These are phyloP conservation scores for Fregata magnificens DNA, from an alignment of 2,113 vertebrate species.

Conservation along the genomic window DNA sequence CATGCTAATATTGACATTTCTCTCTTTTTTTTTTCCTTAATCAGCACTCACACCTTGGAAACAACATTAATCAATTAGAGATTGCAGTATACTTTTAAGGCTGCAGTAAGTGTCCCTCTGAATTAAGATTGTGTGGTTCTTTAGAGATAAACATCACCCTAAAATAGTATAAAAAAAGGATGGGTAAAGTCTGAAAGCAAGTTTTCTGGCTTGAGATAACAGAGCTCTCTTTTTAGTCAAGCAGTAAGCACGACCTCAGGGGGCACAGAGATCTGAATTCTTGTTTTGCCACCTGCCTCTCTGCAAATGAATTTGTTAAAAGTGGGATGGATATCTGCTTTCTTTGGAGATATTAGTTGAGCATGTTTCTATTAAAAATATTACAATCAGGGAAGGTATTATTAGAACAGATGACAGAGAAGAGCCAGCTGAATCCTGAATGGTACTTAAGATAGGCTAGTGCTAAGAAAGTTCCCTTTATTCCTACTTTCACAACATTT, in stretches of 20 bases:
- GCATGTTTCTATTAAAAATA: not conserved
- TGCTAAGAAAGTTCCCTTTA: not conserved
- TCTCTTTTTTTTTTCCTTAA: not conserved
- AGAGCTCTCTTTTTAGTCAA: not conserved
- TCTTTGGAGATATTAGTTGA: not conserved
- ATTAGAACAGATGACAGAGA: not conserved
- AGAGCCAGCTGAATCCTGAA: not conserved
- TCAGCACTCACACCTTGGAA: not conserved
- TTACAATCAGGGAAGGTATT: not conserved
- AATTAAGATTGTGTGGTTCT: not conserved
- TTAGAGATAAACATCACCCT: not conserved
- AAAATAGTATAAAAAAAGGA: not conserved
- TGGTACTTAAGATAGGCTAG: not conserved
- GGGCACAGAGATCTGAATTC: not conserved
- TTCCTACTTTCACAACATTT: not conserved
- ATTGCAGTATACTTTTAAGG: not conserved
- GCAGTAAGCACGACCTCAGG: not conserved
- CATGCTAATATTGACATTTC: not conserved
- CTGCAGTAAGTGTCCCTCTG: not conserved
- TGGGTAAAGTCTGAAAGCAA: not conserved
- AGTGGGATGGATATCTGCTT: not conserved
- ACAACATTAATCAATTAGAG: not conserved
- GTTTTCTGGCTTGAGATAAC: slow-evolving; percentile 7
- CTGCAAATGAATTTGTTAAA: not conserved
- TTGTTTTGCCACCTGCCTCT: not conserved